Evolutionary conservation across 1,140 invertebrate genomes (phyloP).

Genomic region (Amyelois transitella): DNA sequence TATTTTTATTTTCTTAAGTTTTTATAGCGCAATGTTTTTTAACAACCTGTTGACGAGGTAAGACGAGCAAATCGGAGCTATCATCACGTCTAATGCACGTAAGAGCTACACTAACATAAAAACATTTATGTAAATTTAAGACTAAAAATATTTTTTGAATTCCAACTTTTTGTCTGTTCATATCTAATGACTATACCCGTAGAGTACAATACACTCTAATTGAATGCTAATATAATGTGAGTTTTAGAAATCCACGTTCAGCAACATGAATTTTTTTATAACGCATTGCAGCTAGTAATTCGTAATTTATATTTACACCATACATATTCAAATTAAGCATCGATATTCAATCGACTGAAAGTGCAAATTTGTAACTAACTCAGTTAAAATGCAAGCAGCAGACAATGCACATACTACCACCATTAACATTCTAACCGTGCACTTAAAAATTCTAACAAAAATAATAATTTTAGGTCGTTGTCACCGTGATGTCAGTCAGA

Average conservation of each 20-base stretch:
- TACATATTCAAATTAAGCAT: neutral
- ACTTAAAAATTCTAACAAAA: constrained; percentile 54
- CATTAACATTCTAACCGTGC: constrained; percentile 37
- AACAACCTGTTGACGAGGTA: constrained; percentile 32
- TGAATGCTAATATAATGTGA: no score
- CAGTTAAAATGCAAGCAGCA: neutral
- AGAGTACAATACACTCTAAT: no score
- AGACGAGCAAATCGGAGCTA: constrained; percentile 20
- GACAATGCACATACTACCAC: constrained; percentile 8
- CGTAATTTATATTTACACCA: no score
- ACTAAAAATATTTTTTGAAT: neutral
- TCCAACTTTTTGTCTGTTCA: neutral
- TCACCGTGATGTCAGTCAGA: constrained; percentile 61
- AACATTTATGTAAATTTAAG: constrained; percentile 16
- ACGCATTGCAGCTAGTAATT: no score
- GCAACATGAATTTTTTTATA: no score
- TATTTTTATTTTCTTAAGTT: no score
- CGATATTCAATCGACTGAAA: neutral
- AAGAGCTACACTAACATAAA: constrained; percentile 26
- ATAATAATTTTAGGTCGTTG: constrained; percentile 67
- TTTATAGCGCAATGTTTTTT: constrained; percentile 11
- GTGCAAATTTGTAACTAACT: neutral
- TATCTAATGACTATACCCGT: no score
- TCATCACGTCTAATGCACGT: constrained; percentile 55
- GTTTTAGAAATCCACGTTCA: no score